A percentile compares a stretch with the other conserved stretches of the same genome.
phyloP scores from a whole-genome alignment of 2,113 vertebrate species.

The Nycticryphes semicollaris region DNA sequence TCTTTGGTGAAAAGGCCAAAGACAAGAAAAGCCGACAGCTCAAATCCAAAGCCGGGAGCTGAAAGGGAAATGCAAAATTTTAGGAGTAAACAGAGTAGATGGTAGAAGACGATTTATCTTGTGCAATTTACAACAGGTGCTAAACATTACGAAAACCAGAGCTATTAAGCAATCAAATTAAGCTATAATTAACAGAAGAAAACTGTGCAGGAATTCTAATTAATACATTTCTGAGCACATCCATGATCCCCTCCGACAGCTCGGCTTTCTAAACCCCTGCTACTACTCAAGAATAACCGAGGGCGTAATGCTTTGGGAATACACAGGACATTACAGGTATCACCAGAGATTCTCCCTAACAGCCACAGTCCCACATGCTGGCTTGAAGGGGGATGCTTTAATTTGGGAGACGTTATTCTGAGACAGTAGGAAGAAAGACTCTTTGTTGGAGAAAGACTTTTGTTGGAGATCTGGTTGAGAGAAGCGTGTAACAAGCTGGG shows the following conservation, averaged over 20 bases:
- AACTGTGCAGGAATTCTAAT: conserved; percentile 85
- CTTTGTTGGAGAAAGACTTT: neutral
- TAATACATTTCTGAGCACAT: conserved; percentile 80
- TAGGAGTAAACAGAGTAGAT: conserved; percentile 73
- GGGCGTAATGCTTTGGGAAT: conserved; percentile 18
- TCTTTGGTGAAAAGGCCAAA: conserved; percentile 62
- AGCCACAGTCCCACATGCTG: neutral
- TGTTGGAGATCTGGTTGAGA: neutral
- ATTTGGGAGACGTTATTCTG: neutral
- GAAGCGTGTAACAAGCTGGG: neutral
- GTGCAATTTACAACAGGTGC: conserved; percentile 86
- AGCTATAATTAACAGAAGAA: conserved; percentile 85
- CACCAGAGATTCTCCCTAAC: neutral
- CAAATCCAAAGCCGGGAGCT: conserved; percentile 33
- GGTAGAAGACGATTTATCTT: conserved; percentile 79
- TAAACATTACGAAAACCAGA: conserved; percentile 83
- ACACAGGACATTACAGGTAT: neutral
- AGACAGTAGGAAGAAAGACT: neutral
- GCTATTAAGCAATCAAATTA: conserved; percentile 87
- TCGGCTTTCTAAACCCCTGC: conserved; percentile 43
- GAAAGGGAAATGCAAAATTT: conserved; percentile 74
- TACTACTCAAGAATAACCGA: neutral
- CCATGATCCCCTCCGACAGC: conserved; percentile 70
- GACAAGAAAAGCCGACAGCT: conserved; percentile 28
- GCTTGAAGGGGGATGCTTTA: neutral